Conservation (phyloP, 2,113 vertebrate species). For the Grus americana region DNA sequence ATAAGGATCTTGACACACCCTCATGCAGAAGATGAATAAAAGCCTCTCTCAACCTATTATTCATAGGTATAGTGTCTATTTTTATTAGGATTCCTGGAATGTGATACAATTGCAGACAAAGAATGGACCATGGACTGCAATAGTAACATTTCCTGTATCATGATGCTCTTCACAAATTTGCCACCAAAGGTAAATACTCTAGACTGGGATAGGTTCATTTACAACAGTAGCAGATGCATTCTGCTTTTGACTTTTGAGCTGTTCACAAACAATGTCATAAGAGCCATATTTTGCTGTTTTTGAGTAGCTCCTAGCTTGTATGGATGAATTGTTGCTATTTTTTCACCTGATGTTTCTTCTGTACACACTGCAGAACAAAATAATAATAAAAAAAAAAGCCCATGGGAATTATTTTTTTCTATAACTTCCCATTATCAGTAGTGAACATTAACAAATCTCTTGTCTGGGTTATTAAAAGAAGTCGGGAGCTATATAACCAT, state of each 20-base stretch:
- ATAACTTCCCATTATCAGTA: neutral
- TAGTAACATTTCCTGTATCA: neutral
- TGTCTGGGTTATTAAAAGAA: slow-evolving; percentile 59
- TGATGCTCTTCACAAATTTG: neutral
- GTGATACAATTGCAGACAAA: neutral
- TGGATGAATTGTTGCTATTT: neutral
- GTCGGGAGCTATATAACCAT: slow-evolving; percentile 41
- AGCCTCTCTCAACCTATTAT: neutral
- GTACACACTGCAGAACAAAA: neutral
- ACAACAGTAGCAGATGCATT: neutral
- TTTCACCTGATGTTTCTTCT: neutral
- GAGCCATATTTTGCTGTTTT: neutral
- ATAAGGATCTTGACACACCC: neutral
- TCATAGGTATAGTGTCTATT: neutral
- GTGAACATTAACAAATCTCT: slow-evolving; percentile 34
- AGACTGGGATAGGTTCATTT: neutral
- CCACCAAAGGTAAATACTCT: neutral
- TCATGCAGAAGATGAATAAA: neutral
- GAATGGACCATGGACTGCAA: neutral
- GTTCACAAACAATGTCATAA: neutral
- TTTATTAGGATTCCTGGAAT: neutral
- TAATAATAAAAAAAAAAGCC: neutral
- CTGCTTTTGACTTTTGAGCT: neutral
- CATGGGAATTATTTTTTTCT: neutral
- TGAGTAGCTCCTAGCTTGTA: neutral